Base-by-base conservation (phyloP, 2,113 vertebrate genomes). In the Pyxicephalus adspersus region DNA sequence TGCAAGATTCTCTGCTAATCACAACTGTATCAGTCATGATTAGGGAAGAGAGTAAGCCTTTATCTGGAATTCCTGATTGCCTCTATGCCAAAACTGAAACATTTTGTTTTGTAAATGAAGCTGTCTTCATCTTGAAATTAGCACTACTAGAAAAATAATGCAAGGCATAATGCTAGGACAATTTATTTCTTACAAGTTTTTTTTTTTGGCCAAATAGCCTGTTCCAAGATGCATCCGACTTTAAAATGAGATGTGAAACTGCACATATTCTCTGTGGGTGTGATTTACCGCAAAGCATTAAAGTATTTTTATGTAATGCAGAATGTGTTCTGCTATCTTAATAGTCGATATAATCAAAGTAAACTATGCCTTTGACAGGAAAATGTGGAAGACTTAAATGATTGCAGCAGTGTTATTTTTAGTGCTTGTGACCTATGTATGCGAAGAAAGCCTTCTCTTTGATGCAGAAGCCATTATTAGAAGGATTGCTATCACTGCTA, bases 1-100 rank as follows among this genome's bases (percentile, higher is more conserved):
- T 75, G 85, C 78, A 83, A 72, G 67, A 82, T 80, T 84, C 64
- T 85, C 4, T 66, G 79, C 83, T 89, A 70, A 86, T 89, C 79
- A 67, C 64, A 31, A 64, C 25, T 25, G 9, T 15, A 38, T 88
- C 86, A 84, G 34, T 86, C 83, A 77, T 61, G 73, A 86, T 89
- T 82, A 87, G 79, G 77, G 79, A 77, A 54, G 0, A 4, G 84
- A 86, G 73, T 18, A 3, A 0, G 60, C 75, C 45, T 85, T 84
- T 26, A 67, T 55, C 72, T 19, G 58, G 74, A 16, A 29, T 55
- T 82, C 18, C 16, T 0, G 3, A 11, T 38, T 86, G 79, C 58
- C 57, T 70, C 25, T 23, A 70, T 76, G 23, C 0, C 1, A 17
- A 77, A 58, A 54, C 73, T 80, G 65, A 64, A 79, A 65, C 71